phyloP scores from a whole-genome alignment of 2,888 invertebrate species.

The Sinohyriopsis cumingii region DNA sequence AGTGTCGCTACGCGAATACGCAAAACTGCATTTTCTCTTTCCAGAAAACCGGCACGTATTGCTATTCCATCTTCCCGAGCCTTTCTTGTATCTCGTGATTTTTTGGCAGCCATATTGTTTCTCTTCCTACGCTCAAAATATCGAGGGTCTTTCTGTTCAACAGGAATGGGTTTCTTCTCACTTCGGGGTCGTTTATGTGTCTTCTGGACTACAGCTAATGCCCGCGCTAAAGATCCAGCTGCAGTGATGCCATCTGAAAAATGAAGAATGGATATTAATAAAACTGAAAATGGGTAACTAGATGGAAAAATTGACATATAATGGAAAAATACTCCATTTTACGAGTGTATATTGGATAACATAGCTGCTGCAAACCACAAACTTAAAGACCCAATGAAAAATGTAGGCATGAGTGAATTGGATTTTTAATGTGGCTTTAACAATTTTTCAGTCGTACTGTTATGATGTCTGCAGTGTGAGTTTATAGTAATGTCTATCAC shows the following conservation, averaged over 20 bases:
- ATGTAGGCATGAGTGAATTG: too few relatives aligned
- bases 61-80: conserved; percentile 92
- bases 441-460: too few relatives aligned
- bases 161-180: conserved; percentile 83
- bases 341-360: too few relatives aligned
- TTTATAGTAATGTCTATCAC: too few relatives aligned
- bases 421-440: too few relatives aligned
- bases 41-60: conserved; percentile 85
- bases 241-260: conserved; percentile 25
- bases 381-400: too few relatives aligned
- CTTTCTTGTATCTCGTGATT: conserved; percentile 89
- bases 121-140: conserved; percentile 90
- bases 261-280: conserved; percentile 2
- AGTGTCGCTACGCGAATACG: conserved; percentile 86
- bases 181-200: conserved; percentile 63
- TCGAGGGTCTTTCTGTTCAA: conserved; percentile 89
- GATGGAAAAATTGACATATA: neutral
- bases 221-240: conserved; percentile 49
- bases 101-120: conserved; percentile 94
- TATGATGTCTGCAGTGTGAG: too few relatives aligned
- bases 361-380: too few relatives aligned
- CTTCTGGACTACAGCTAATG: conserved; percentile 53
- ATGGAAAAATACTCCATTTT: neutral
- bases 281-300: neutral
- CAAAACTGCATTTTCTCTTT: conserved; percentile 90